Evolutionary conservation across 30 jellyfish, hydroid and myxozoan species (phyloP).

Genomic region (Haliclystus octoradiatus): DNA sequence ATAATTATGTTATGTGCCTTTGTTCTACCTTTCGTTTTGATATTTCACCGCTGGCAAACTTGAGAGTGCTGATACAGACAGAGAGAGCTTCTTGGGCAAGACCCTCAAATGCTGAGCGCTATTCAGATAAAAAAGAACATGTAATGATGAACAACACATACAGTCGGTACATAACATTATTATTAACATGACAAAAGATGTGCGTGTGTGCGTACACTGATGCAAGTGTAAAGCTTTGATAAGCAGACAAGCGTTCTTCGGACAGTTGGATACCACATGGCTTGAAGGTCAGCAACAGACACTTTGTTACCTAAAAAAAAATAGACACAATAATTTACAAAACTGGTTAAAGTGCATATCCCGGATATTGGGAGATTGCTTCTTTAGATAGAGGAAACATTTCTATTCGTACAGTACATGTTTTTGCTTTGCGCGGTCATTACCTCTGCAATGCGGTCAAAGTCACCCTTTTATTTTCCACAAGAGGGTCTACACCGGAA

Average conservation of each 20-base stretch:
- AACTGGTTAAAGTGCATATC: no score
- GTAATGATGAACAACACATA: no score
- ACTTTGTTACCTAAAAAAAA: constrained; percentile 14
- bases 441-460: no score
- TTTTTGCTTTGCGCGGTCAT: no score
- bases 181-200: no score
- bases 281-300: constrained; percentile 92
- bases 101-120: constrained; percentile 91
- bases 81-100: constrained; percentile 95
- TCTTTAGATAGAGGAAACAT: not conserved
- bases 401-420: no score
- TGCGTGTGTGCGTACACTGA: constrained; percentile 64
- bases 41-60: constrained; percentile 68
- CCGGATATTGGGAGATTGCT: no score
- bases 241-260: constrained; percentile 93
- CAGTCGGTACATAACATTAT: no score
- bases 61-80: constrained; percentile 60
- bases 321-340: not conserved
- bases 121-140: constrained; percentile 3
- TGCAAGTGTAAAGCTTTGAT: constrained; percentile 80
- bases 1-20: no score
- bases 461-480: no score
- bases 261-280: constrained; percentile 99
- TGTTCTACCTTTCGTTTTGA: constrained; percentile 76
- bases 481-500: no score